Base-by-base conservation (phyloP, 2,113 vertebrate genomes). In the Gadus chalcogrammus region DNA sequence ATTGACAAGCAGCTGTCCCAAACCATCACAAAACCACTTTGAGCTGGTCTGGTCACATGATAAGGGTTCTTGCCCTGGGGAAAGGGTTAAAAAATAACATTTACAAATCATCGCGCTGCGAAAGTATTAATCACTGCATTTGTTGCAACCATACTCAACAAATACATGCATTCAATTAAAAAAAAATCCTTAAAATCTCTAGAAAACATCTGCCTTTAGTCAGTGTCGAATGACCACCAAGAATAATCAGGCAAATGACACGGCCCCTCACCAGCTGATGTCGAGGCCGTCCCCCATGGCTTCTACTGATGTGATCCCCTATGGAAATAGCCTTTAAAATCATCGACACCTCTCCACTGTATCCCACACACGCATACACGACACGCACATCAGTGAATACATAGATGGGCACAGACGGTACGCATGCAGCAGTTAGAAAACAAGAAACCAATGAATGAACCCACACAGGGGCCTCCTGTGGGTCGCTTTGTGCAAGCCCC, bases 51-150 rank as follows among this genome's bases (percentile, higher is more conserved):
- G 70, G 72, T 59, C 78, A 71, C 20, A 38, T 24, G 60, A 48
- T 67, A 61, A 68, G 78, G 65, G 70, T 74, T 65, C 28, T 86
- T 27, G 72, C 73, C 78, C 76, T 76, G 81, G 67, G 17, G 17
- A 5, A 56, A 60, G 65, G 27, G 9, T 58, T 64, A 64, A 64
- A 68, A 70, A 68, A 68, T 71, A 74, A 66, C 55, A 71, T 74
- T 76, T 78, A 78, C 69, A 80, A 73, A 79, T 71, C 62, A 70
- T 27, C 38, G 72, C 64, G 68, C 48, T 48, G 70, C 71, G 58
- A 35, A 66, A 53, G 20, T 17, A 13, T 13, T 12, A 53, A 53
- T 52, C 42, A 53, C n/a, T 15, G 18, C 64, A 52, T 48, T 48
- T 48, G 42, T 48, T 42, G 38, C 64, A 66, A n/a, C 38, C 42